Conservation (phyloP, 2,113 vertebrate genomes). For the Hassar affinis region DNA sequence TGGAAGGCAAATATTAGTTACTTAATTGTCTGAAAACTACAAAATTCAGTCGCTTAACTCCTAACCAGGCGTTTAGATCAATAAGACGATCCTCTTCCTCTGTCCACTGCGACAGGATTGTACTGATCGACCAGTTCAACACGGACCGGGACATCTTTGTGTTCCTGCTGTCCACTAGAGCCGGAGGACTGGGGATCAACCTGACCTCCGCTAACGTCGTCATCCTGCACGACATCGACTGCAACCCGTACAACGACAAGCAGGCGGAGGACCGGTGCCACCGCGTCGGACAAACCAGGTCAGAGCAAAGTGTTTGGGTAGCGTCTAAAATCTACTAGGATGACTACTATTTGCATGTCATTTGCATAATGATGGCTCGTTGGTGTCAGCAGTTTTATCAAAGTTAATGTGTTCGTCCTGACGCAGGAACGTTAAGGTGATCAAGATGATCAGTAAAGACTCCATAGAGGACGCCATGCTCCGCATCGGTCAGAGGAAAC, state of each 20-base stretch:
- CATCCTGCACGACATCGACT: slow-evolving; percentile 95
- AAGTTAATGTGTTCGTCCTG: neutral
- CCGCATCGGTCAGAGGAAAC: slow-evolving; percentile 81
- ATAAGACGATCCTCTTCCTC: neutral
- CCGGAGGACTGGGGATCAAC: slow-evolving; percentile 90
- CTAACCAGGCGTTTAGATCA: neutral
- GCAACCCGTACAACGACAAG: slow-evolving; percentile 92
- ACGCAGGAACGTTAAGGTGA: slow-evolving; percentile 82
- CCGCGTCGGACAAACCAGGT: slow-evolving; percentile 84
- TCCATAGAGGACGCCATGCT: slow-evolving; percentile 87
- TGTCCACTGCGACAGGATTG: slow-evolving; percentile 41
- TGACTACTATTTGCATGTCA: neutral
- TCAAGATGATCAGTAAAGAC: slow-evolving; percentile 81
- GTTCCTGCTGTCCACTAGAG: slow-evolving; percentile 92
- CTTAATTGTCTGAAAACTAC: neutral
- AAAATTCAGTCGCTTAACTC: neutral
- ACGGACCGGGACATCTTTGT: slow-evolving; percentile 75
- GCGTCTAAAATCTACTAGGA: neutral
- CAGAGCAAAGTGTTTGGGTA: slow-evolving; percentile 42
- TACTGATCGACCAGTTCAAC: slow-evolving; percentile 56
- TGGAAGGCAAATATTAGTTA: neutral
- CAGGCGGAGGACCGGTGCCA: slow-evolving; percentile 84
- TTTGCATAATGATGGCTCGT: neutral
- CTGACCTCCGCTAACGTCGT: slow-evolving; percentile 94
- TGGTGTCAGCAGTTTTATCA: neutral